These are phyloP conservation scores for Chanos chanos DNA, from an alignment of 2,797 vertebrate species.

Conservation along the genomic window DNA sequence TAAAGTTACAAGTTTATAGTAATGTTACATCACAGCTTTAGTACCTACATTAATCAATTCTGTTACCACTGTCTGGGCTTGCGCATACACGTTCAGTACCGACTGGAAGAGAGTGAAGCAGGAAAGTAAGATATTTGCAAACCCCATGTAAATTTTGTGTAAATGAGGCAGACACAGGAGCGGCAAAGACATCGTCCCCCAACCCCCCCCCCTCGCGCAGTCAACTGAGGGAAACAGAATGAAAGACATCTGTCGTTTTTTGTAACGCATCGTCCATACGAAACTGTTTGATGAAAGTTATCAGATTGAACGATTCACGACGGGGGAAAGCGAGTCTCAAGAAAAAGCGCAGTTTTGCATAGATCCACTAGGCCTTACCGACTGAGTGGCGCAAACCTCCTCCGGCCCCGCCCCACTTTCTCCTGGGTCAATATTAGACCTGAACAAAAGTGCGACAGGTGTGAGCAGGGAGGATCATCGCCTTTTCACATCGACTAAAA, in stretches of 20 bases:
- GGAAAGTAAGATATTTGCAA: constrained; percentile 32
- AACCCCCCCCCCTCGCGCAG: neutral
- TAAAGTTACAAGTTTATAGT: too few species aligned
- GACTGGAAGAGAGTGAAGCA: constrained; percentile 10
- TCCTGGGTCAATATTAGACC: constrained; percentile 23
- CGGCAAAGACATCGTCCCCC: neutral
- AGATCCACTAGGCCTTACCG: too few species aligned
- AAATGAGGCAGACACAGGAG: constrained; percentile 30
- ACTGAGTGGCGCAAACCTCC: neutral
- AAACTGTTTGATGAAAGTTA: neutral
- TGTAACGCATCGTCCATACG: neutral
- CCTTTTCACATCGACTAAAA: constrained; percentile 17
- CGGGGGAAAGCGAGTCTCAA: too few species aligned
- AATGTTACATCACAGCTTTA: too few species aligned
- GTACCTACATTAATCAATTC: too few species aligned
- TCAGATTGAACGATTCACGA: too few species aligned
- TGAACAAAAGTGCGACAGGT: constrained; percentile 28
- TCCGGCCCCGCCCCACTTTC: constrained; percentile 11
- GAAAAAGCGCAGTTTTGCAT: too few species aligned
- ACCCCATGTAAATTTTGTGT: constrained; percentile 43
- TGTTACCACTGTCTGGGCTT: neutral
- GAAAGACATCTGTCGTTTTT: neutral
- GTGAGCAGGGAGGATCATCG: constrained; percentile 16
- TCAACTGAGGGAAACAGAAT: neutral
- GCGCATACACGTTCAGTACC: too few species aligned